Evolutionary conservation across 2,888 invertebrate genomes (phyloP), one percentile per base, ranked within the genome.

Genomic region (Mactromeris polynyma): DNA sequence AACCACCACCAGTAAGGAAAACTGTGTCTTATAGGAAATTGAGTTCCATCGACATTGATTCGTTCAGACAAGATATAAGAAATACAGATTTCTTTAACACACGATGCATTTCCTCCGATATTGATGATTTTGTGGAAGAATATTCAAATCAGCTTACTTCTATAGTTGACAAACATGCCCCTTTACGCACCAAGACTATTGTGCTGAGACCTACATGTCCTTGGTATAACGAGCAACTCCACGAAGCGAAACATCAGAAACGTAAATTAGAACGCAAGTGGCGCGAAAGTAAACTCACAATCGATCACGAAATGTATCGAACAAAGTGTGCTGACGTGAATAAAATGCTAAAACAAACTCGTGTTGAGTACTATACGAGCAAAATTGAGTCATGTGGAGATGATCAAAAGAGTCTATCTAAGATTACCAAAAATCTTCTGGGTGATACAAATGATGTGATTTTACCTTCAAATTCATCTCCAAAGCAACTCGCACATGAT

Each of bases 281-380:
- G 42, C 42, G 42, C 14, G 42, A 42, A 42, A 42, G 7, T 9
- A 42, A 42, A 9, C 42, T 9, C 42, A 42, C 6, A 42, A 42
- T 91, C 58, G 88, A 90, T 69, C 86, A 90, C 69, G 31, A 90
- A 81, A 83, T 91, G 36, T 91, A 87, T 26, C 83, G 88, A 83
- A 79, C 81, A 9, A 89, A 89, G n/a, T 91, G 86, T 85, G 83
- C 88, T 4, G 19, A 42, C 17, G 88, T 88, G 3, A 89, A 89
- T 85, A 88, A 85, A 77, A 21, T 81, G 17, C 21, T 90, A 11
- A 81, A 42, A 80, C 78, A 77, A 69, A 46, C 85, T 54, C 80
- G 83, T 14, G 7, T 7, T 42, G 26, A 42, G 51, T 82, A 58
- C 36, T 82, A 82, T 36, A 33, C 40, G 17, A 40, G 64, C 4